Evolutionary conservation across 2,797 vertebrate genomes (phyloP).

Genomic region (Potorous gilbertii): DNA sequence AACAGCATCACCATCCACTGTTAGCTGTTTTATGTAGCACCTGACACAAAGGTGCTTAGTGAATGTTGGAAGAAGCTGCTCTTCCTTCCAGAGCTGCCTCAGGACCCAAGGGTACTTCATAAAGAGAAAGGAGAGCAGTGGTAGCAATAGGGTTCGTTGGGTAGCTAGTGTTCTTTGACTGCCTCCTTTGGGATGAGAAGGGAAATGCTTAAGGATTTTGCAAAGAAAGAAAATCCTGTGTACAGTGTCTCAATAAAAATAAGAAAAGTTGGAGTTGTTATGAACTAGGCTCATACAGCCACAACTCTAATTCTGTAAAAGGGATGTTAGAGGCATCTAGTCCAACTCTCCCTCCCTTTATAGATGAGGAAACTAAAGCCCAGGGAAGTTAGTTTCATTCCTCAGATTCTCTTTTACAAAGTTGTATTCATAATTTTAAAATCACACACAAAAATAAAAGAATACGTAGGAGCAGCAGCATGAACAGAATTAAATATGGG

Average conservation of each 20-base stretch:
- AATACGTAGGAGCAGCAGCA: background rate
- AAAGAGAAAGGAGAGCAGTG: background rate
- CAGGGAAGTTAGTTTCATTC: background rate
- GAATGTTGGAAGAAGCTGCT: background rate
- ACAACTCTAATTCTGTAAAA: too few relatives aligned
- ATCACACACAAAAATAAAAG: slow-evolving; percentile 13
- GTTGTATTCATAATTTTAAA: background rate
- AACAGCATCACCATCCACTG: background rate
- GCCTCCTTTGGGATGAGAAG: background rate
- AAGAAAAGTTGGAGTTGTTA: background rate
- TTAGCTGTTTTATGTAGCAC: slow-evolving; percentile 7
- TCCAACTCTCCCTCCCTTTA: background rate
- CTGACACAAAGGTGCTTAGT: background rate
- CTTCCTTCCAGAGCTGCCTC: background rate
- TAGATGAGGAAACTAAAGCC: background rate
- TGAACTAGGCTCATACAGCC: background rate
- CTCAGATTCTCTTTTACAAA: background rate
- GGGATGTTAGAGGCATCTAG: background rate
- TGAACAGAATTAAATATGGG: slow-evolving; percentile 26
- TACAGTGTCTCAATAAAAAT: background rate
- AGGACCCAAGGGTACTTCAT: background rate
- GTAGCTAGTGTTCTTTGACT: background rate
- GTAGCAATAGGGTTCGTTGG: slow-evolving; percentile 15
- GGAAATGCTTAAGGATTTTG: background rate
- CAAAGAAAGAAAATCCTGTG: background rate